These are phyloP conservation scores for Oligia strigilis DNA, from an alignment of 2,888 invertebrate genomes.

Conservation along the genomic window DNA sequence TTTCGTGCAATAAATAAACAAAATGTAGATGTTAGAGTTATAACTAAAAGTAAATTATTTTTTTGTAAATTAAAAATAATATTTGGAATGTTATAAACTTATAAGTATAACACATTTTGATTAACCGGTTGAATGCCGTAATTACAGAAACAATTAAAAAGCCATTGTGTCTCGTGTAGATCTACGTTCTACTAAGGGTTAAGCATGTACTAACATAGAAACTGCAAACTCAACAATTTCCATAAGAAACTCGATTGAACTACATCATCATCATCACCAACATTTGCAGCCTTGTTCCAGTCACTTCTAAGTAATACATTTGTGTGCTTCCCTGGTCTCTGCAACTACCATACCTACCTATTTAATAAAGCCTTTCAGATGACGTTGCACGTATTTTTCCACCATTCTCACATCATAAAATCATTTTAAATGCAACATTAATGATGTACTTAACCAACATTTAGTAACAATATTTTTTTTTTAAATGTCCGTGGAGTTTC, in stretches of 20 bases:
- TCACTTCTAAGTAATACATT: neutral
- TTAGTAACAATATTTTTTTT: neutral
- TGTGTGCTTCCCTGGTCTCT: neutral
- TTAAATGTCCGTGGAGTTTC: neutral
- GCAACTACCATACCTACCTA: too few relatives aligned
- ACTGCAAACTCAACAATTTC: neutral
- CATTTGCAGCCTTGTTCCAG: too few relatives aligned
- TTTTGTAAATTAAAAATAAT: slow-evolving; percentile 25
- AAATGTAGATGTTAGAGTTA: slow-evolving; percentile 7
- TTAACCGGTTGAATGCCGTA: too few relatives aligned
- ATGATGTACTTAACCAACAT: neutral
- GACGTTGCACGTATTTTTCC: neutral
- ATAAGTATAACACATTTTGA: neutral
- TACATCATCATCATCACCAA: neutral
- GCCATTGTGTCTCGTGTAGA: too few relatives aligned
- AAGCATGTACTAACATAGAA: neutral
- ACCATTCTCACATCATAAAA: too few relatives aligned
- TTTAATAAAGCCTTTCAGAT: too few relatives aligned
- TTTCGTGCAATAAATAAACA: slow-evolving; percentile 21
- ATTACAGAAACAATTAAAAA: too few relatives aligned
- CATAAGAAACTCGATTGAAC: neutral
- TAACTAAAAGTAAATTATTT: slow-evolving; percentile 26
- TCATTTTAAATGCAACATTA: neutral
- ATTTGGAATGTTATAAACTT: neutral
- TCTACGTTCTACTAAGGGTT: too few relatives aligned